These are phyloP conservation scores for Eueremaeus valkanovi DNA, from an alignment of 2,888 invertebrate species.

Conservation along the genomic window DNA sequence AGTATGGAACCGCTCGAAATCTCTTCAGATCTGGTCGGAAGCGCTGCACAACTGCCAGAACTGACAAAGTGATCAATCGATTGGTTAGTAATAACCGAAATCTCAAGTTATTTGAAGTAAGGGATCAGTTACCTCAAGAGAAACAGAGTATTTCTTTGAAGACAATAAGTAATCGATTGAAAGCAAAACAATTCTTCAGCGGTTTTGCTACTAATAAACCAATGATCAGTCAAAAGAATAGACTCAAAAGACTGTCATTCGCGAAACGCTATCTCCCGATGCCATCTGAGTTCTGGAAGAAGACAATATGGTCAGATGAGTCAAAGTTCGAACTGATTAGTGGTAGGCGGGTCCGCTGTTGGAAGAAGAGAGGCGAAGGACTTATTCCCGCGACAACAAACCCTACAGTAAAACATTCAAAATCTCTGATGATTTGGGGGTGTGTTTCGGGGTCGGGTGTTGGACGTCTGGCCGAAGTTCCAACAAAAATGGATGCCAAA, in stretches of 20 bases:
- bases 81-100: not conserved
- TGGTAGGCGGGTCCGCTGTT: not conserved
- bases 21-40: not conserved
- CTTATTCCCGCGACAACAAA: not conserved
- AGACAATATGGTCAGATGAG: constrained; percentile 38
- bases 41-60: not conserved
- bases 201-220: not conserved
- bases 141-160: not conserved
- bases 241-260: not conserved
- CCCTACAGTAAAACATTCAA: constrained; percentile 42
- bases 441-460: constrained; percentile 39
- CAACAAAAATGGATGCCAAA: not conserved
- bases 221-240: not conserved
- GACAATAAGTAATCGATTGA: not conserved
- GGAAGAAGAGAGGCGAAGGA: not conserved
- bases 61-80: not conserved
- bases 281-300: constrained; percentile 2
- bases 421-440: constrained; percentile 43
- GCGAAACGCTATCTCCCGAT: not conserved
- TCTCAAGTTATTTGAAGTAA: too few species aligned
- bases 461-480: constrained; percentile 18
- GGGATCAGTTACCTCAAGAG: not conserved
- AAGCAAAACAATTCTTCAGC: not conserved
- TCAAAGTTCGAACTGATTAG: constrained; percentile 28
- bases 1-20: not conserved